Base-by-base conservation (phyloP, 2,797 vertebrate species). In the Chromis chromis region DNA sequence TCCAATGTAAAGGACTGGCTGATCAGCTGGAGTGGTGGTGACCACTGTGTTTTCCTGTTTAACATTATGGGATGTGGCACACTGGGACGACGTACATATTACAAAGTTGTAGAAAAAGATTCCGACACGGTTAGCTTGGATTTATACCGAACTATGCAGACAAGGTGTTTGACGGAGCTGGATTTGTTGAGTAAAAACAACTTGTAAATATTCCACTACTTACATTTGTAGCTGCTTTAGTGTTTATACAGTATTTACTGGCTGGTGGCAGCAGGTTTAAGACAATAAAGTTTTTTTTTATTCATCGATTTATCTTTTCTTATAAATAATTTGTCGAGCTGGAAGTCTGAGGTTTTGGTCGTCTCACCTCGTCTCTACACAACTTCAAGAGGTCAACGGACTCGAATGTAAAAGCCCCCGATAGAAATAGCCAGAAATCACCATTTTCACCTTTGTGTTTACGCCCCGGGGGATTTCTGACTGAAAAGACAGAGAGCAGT, bases 361-460 rank as follows among this genome's bases (percentile, higher is more conserved):
- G 19, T 50, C 42, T 9, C 22, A 27, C 8, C 52, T 4, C n/a
- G 40, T 65, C 24, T n/a, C 14, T 4, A 17, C 13, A 2, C 5
- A 0, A 11, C 39, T 58, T 33, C 11, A 19, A n/a, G 48, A 75
- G 27, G 49, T 60, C 25, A 54, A 1, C 0, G 6, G 19, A 24
- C 25, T 53, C 1, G 0, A 13, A 31, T 17, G 46, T 28, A 8
- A 50, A 21, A 56, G 21, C 42, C 11, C 11, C 27, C 44, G 31
- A 16, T 9, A 36, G n/a, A 19, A 31, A 8, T 31, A 8, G 42
- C 14, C 33, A 22, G 19, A 12, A 44, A 7, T 57, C 83, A 81
- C 80, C 80, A 89, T 86, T 89, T 90, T 88, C 91, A 89, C 84
- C 88, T 85, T 48, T 69, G 25, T 53, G 80, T 88, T 87, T 42